Evolutionary conservation across 2,113 vertebrate genomes (phyloP).

Genomic region (Aix galericulata): DNA sequence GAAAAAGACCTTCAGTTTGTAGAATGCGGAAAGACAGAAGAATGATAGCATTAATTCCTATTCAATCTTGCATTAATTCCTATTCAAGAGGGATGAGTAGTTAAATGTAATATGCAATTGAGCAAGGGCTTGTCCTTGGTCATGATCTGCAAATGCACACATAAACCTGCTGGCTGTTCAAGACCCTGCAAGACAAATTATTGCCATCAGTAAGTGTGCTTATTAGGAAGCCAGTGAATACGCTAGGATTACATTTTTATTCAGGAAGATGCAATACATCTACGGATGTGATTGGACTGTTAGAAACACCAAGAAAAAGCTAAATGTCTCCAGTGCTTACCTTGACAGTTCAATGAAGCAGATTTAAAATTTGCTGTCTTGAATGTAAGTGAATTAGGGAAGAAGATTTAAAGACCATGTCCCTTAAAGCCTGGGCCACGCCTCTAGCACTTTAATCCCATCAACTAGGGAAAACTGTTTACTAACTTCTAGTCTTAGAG

Average conservation of each 20-base stretch:
- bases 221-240: accelerated
- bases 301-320: not conserved
- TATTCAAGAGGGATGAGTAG: not conserved
- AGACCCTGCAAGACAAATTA: not conserved
- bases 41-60: not conserved
- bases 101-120: not conserved
- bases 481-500: not conserved
- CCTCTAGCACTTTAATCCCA: not conserved
- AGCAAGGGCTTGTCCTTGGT: not conserved
- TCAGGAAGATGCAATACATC: not conserved
- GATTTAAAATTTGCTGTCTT: not conserved
- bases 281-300: not conserved
- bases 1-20: not conserved
- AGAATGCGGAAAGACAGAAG: not conserved
- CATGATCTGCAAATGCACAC: accelerated
- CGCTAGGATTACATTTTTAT: not conserved
- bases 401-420: not conserved
- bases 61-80: not conserved
- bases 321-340: not conserved
- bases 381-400: not conserved
- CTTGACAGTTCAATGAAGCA: not conserved
- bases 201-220: accelerated
- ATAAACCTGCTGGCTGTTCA: not conserved
- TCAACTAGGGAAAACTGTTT: not conserved
- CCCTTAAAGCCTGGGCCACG: not conserved